These are phyloP conservation scores for Typhlichthys subterraneus DNA, from an alignment of 2,797 vertebrate species.

Conservation along the genomic window DNA sequence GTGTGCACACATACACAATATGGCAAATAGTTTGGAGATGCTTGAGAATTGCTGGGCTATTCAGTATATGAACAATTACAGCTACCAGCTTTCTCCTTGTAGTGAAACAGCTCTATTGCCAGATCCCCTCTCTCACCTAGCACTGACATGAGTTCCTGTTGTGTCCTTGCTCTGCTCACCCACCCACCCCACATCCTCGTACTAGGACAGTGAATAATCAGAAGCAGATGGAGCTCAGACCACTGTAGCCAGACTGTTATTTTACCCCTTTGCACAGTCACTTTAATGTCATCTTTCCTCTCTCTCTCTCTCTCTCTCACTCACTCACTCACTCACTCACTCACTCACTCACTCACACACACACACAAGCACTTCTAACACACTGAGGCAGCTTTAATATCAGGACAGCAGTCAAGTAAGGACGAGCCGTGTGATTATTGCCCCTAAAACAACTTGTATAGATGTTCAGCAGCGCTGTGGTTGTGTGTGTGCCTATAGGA, in stretches of 20 bases:
- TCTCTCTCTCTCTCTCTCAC: conserved; percentile 75
- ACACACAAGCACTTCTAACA: conserved; percentile 62
- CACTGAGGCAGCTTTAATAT: conserved; percentile 46
- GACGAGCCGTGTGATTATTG: conserved; percentile 8
- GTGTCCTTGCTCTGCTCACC: conserved; percentile 5
- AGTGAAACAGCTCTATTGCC: conserved; percentile 51
- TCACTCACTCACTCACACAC: conserved; percentile 73
- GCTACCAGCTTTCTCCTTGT: conserved; percentile 45
- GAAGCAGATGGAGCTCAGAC: conserved; percentile 90
- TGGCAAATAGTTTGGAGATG: conserved; percentile 54
- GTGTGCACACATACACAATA: conserved; percentile 6
- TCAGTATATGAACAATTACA: conserved; percentile 26
- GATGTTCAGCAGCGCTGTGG: neutral
- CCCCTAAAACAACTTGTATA: conserved; percentile 27
- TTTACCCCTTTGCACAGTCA: conserved; percentile 87
- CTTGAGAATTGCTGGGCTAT: conserved; percentile 28
- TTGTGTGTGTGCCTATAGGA: neutral
- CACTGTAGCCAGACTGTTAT: conserved; percentile 90
- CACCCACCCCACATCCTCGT: conserved; percentile 34
- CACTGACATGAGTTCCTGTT: conserved; percentile 61
- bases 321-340: conserved; percentile 76
- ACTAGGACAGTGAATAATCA: conserved; percentile 92
- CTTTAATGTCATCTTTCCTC: conserved; percentile 74
- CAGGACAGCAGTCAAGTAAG: conserved; percentile 28
- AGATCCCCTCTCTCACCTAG: conserved; percentile 47